Evolutionary conservation across 2,797 vertebrate genomes (phyloP).

Genomic region (Sebastes jordani): DNA sequence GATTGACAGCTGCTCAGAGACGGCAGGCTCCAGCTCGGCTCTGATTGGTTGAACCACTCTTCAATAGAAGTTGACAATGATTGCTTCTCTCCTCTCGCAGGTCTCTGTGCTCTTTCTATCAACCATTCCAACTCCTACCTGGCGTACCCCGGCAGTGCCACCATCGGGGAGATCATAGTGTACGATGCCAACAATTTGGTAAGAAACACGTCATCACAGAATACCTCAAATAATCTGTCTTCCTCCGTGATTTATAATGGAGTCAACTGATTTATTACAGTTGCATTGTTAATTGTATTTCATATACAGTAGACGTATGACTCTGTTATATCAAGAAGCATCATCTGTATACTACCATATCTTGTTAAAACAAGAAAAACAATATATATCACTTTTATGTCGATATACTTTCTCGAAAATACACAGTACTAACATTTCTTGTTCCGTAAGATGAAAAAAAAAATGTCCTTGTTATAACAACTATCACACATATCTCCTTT

Average conservation of each 20-base stretch:
- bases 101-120: conserved; percentile 93
- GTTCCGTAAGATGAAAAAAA: too few relatives aligned
- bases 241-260: neutral
- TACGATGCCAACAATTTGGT: conserved; percentile 94
- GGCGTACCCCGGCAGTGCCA: conserved; percentile 91
- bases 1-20: too few relatives aligned
- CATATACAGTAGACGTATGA: too few relatives aligned
- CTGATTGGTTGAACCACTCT: neutral
- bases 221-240: neutral
- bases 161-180: conserved; percentile 89
- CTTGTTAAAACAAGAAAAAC: too few relatives aligned
- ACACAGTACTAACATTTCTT: too few relatives aligned
- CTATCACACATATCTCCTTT: too few relatives aligned
- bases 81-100: conserved; percentile 63
- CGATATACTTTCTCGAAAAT: too few relatives aligned
- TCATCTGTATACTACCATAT: too few relatives aligned
- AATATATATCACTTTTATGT: too few relatives aligned
- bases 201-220: conserved; percentile 30
- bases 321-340: too few relatives aligned
- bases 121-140: conserved; percentile 95
- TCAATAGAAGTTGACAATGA: neutral
- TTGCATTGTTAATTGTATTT: neutral
- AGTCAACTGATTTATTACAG: neutral
- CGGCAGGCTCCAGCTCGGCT: too few relatives aligned
- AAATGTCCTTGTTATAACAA: too few relatives aligned